Evolutionary conservation across 2,113 vertebrate genomes (phyloP), one percentile per base, ranked within the genome.

Genomic region (Sander vitreus): DNA sequence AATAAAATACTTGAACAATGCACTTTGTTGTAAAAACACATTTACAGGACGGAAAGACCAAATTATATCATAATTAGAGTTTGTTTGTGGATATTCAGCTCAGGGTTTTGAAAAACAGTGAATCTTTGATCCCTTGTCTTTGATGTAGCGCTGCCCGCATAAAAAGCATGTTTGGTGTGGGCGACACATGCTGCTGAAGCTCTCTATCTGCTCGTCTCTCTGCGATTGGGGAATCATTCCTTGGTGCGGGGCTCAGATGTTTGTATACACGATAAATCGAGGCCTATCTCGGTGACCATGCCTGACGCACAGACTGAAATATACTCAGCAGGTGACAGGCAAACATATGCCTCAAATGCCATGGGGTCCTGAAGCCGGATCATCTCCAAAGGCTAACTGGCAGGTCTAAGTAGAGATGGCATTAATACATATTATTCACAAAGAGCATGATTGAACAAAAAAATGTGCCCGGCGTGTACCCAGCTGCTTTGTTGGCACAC

Each of bases 401-500:
- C 94, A 94, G 90, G 88, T 91, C 89, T 88, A 88, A 94, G 91
- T 85, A 89, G 88, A 77, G 78, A 81, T 73, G 91, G 92, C 86
- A 89, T 93, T 94, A 93, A 93, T 93, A 93, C 89, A 92, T 92
- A 93, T 93, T 95, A 95, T 95, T 94, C 93, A 94, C 94, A 95
- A 95, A 95, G 94, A 95, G 94, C 93, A 93, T 93, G 93, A 94
- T 91, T 94, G 94, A 95, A 94, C 91, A 95, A 91, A 93, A 92
- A 95, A 93, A 94, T 93, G 92, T 91, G 91, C 93, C 93, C 92
- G 89, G 90, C 93, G 87, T 87, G 90, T 85, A 88, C 92, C 92
- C 94, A 93, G 93, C 91, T 94, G 93, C 93, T 93, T 87, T 79
- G 85, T 90, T 93, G 92, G 94, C 94, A 91, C 79, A 57, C 64